Percentiles rank a stretch among this genome's conserved stretches.
Evolutionary conservation across 2,113 vertebrate genomes (phyloP).

Genomic region (Dromas ardeola): DNA sequence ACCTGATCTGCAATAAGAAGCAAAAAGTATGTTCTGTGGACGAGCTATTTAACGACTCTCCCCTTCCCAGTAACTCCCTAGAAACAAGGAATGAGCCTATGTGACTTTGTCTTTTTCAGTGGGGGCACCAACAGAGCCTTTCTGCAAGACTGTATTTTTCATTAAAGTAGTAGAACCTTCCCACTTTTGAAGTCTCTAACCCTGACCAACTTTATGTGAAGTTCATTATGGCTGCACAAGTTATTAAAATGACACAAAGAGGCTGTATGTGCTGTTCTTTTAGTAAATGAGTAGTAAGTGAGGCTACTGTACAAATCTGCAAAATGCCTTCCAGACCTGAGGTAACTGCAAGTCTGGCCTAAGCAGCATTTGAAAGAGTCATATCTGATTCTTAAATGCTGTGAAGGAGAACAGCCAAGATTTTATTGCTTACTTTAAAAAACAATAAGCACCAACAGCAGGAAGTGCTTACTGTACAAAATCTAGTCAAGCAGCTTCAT

Average conservation of each 20-base stretch:
- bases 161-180: not conserved
- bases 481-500: not conserved
- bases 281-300: not conserved
- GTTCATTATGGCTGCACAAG: not conserved
- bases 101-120: not conserved
- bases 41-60: not conserved
- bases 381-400: not conserved
- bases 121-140: not conserved
- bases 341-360: not conserved
- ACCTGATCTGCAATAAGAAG: not conserved
- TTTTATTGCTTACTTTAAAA: constrained; percentile 22
- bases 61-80: not conserved
- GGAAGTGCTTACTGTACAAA: constrained; percentile 2
- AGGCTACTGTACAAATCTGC: not conserved
- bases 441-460: not conserved
- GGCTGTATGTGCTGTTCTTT: not conserved
- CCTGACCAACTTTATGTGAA: not conserved
- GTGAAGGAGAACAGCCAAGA: not conserved
- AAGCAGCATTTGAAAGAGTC: not conserved
- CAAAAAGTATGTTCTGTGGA: not conserved
- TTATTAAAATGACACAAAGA: not conserved
- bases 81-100: not conserved
- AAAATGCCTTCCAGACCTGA: not conserved
- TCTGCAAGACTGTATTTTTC: not conserved
- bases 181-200: not conserved